Conservation (phyloP, 2,797 vertebrate species). For the Ceryle rudis region DNA sequence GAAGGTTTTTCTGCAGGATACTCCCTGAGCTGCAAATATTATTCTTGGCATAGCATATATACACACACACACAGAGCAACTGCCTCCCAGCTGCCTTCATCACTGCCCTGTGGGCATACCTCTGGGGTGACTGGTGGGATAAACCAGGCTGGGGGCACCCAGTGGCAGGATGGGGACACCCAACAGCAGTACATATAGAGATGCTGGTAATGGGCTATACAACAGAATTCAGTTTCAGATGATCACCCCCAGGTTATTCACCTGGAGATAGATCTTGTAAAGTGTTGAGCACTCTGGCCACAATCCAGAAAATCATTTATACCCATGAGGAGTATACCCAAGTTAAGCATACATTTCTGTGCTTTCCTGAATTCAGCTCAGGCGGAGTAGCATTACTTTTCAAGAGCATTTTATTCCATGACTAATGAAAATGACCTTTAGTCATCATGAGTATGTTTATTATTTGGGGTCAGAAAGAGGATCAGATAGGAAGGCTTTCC, state of each 20-base stretch:
- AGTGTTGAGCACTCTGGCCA: neutral
- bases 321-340: neutral
- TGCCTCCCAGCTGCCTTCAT: neutral
- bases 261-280: neutral
- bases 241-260: neutral
- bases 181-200: neutral
- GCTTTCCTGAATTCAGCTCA: neutral
- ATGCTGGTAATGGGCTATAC: neutral
- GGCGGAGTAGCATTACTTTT: neutral
- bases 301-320: neutral
- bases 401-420: neutral
- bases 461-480: neutral
- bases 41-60: neutral
- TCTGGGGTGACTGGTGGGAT: accelerated
- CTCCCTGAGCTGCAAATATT: constrained; percentile 12
- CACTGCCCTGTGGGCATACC: no score
- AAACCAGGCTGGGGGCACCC: neutral
- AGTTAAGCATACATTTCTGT: neutral
- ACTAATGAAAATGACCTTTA: constrained; percentile 11
- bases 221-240: neutral
- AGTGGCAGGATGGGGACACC: neutral
- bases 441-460: neutral
- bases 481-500: neutral
- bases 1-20: neutral
- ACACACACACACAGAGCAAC: neutral